A percentile compares a stretch with the other conserved stretches of the same genome.
Conservation (phyloP, 1,140 invertebrate species). For the Trypoxylus dichotomus region DNA sequence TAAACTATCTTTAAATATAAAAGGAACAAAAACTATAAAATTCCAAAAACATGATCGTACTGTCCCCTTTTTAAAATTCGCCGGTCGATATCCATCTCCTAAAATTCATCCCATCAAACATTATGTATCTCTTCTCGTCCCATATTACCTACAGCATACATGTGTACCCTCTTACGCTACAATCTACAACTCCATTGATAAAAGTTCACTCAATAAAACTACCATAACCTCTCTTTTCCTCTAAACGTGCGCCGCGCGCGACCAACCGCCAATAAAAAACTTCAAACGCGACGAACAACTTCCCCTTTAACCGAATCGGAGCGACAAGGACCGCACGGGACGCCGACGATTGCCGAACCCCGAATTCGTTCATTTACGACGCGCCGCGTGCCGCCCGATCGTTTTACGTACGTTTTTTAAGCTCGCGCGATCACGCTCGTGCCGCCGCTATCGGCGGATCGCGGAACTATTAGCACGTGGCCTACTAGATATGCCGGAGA, state of each 20-base stretch:
- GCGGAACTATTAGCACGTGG: neutral
- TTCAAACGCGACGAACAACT: neutral
- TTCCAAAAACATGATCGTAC: too few relatives aligned
- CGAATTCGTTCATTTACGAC: neutral
- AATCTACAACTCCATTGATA: neutral
- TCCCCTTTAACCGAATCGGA: neutral
- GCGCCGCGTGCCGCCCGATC: too few relatives aligned
- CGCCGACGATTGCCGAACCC: neutral
- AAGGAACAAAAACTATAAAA: too few relatives aligned
- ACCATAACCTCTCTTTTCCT: neutral
- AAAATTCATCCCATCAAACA: neutral
- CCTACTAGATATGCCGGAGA: neutral
- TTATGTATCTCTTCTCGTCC: neutral
- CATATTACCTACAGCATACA: neutral
- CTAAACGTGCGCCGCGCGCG: neutral
- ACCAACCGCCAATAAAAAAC: neutral
- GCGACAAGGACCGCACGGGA: neutral
- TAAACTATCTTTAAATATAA: too few relatives aligned
- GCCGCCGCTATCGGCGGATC: neutral
- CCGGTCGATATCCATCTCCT: neutral
- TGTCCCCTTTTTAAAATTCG: too few relatives aligned
- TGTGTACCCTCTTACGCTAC: neutral
- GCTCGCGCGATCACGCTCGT: neutral
- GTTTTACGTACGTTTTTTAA: neutral
- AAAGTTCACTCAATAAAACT: neutral